phyloP scores from a whole-genome alignment of 2,797 vertebrate genomes.

The Enoplosus armatus region DNA sequence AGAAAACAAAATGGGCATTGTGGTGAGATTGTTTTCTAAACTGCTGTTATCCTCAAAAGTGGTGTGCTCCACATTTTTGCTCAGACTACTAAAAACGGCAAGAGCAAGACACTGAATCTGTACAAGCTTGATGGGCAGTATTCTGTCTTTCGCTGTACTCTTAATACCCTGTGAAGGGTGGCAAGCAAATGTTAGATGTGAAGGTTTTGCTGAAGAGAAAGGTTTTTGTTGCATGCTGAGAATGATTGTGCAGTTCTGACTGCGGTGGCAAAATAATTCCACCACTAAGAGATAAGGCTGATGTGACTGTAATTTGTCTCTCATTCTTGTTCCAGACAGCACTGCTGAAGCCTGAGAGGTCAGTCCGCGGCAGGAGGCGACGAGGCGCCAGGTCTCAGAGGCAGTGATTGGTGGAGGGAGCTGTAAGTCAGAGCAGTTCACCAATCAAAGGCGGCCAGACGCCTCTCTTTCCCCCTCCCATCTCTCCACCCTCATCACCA shows the following conservation, averaged over 20 bases:
- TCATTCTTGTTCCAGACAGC: constrained; percentile 67
- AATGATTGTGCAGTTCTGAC: constrained; percentile 29
- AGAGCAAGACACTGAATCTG: not conserved
- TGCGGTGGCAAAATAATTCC: not conserved
- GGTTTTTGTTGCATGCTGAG: not conserved
- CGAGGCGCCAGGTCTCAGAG: constrained; percentile 84
- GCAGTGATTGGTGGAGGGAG: constrained; percentile 75
- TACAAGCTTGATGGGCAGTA: not conserved
- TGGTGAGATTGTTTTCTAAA: constrained; percentile 7
- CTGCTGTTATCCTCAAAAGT: not conserved
- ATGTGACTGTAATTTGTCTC: constrained; percentile 19
- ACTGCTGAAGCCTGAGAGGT: constrained; percentile 83
- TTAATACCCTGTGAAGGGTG: not conserved
- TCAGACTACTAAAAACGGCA: not conserved
- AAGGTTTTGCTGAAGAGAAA: not conserved
- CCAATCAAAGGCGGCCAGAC: constrained; percentile 58
- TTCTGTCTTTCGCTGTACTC: not conserved
- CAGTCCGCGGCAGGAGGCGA: constrained; percentile 84
- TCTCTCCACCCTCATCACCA: constrained; percentile 63
- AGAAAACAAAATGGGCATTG: not conserved
- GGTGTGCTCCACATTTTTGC: not conserved
- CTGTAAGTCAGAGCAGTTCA: constrained; percentile 59
- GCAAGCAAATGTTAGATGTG: not conserved
- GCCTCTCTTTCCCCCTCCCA: constrained; percentile 37
- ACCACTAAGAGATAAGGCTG: not conserved